These are phyloP conservation scores for Formica aserva DNA, from an alignment of 2,888 invertebrate species.

Conservation along the genomic window DNA sequence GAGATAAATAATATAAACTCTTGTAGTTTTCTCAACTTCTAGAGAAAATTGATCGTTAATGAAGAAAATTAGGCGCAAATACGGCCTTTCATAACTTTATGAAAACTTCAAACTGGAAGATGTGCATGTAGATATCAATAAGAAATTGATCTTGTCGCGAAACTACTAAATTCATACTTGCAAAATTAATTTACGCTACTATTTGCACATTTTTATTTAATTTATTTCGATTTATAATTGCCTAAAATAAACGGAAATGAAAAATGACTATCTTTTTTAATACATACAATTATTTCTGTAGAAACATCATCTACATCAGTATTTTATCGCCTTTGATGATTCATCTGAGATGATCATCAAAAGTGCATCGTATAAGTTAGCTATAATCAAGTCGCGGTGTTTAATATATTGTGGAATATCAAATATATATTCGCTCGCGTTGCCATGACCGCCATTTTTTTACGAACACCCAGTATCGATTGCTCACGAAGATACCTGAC, in stretches of 20 bases:
- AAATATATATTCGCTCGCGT: conserved; percentile 15
- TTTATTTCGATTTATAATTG: not conserved
- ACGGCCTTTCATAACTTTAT: not conserved
- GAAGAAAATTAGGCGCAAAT: not conserved
- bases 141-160: too few species aligned
- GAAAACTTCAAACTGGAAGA: not conserved
- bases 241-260: not conserved
- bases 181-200: not conserved
- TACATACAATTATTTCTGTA: not conserved
- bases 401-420: conserved; percentile 28
- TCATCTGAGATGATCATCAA: not conserved
- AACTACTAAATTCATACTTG: not conserved
- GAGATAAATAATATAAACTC: not conserved
- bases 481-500: not conserved
- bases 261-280: not conserved
- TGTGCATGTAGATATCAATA: not conserved
- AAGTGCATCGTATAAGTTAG: not conserved
- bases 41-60: not conserved
- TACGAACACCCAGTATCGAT: conserved; percentile 15
- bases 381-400: not conserved
- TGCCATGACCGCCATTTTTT: not conserved
- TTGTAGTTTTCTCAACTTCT: not conserved
- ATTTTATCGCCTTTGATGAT: not conserved
- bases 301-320: not conserved
- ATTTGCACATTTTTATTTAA: not conserved